Evolutionary conservation across 2,888 invertebrate genomes (phyloP).

Genomic region (Stomorhina lunata): DNA sequence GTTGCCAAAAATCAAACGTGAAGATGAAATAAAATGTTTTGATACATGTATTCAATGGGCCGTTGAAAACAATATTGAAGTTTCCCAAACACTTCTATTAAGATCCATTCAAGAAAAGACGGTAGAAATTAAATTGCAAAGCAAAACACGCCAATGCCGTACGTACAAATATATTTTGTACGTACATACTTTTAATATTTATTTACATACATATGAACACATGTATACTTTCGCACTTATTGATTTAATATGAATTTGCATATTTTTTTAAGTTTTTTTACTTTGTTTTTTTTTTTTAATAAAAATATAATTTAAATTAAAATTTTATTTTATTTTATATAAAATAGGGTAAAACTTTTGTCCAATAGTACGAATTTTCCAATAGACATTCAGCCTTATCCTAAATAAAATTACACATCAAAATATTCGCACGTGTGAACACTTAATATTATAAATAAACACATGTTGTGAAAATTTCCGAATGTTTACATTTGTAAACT

Average conservation of each 20-base stretch:
- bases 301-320: no score
- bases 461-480: no score
- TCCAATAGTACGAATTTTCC: no score
- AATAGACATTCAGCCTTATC: no score
- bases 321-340: no score
- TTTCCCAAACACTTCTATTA: conserved; percentile 1
- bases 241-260: background rate
- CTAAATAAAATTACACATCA: no score
- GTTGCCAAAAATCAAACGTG: conserved; percentile 13
- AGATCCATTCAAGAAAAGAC: conserved; percentile 13
- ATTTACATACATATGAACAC: background rate
- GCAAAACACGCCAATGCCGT: background rate
- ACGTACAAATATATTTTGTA: background rate
- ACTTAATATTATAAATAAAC: no score
- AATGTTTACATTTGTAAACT: no score
- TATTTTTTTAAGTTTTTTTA: no score
- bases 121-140: background rate
- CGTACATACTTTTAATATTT: background rate
- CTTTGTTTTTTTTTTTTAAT: no score
- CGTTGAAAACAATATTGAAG: conserved; percentile 27
- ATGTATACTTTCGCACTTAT: background rate
- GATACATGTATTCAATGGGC: conserved; percentile 40
- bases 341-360: no score
- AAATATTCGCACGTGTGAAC: no score
- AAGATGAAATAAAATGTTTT: conserved; percentile 36